A percentile compares a stretch with the other conserved stretches of the same genome.
Evolutionary conservation across 2,888 invertebrate genomes (phyloP).

Genomic region (Lasioglossum marginatum): DNA sequence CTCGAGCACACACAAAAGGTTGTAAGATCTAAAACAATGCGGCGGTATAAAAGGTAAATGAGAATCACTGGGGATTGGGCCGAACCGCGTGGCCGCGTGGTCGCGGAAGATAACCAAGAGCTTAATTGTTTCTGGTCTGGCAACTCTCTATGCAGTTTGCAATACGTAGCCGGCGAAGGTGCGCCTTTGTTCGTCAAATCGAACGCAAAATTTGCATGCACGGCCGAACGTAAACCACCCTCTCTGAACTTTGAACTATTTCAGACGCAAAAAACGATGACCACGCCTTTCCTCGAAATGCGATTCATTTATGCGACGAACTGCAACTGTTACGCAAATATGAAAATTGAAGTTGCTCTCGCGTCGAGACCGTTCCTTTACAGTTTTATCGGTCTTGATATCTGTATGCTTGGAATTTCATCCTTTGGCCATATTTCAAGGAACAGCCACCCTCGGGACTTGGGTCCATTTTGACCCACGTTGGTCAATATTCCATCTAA

Average conservation of each 20-base stretch:
- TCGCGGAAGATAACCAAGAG: conserved; percentile 79
- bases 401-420: conserved; percentile 13
- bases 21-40: neutral
- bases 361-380: conserved; percentile 24
- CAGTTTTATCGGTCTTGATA: conserved; percentile 35
- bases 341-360: conserved; percentile 26
- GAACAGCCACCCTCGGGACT: neutral
- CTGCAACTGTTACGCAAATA: conserved; percentile 15
- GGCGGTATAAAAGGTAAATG: conserved; percentile 41
- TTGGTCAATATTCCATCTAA: neutral
- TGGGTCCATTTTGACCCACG: neutral
- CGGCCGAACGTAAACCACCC: conserved; percentile 56
- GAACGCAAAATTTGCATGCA: conserved; percentile 70
- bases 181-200: conserved; percentile 72
- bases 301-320: conserved; percentile 46
- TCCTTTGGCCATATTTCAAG: conserved; percentile 35
- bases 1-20: neutral
- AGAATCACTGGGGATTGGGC: conserved; percentile 63
- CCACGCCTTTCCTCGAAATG: conserved; percentile 49
- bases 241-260: conserved; percentile 61
- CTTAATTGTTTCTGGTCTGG: conserved; percentile 83
- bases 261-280: conserved; percentile 43
- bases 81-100: conserved; percentile 77
- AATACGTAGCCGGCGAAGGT: conserved; percentile 67
- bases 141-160: conserved; percentile 77